Conservation (phyloP, 2,797 vertebrate genomes). For the Myotis vivesi region DNA sequence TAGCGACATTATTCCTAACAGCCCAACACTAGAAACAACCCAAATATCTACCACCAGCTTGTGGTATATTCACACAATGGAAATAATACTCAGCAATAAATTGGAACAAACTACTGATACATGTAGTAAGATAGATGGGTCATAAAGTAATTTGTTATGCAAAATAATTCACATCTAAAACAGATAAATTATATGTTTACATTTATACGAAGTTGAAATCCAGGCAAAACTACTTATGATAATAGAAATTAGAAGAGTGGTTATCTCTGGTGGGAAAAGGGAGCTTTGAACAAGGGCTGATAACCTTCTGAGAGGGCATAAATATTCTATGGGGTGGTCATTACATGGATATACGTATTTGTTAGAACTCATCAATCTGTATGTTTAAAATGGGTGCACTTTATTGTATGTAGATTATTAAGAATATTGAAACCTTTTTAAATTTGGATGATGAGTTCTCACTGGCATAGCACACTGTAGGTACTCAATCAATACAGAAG, state of each 20-base stretch:
- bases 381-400: background rate
- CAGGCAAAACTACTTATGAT: background rate
- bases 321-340: background rate
- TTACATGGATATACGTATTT: background rate
- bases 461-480: background rate
- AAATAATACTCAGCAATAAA: background rate
- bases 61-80: background rate
- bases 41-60: background rate
- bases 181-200: background rate
- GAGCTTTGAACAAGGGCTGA: background rate
- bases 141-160: background rate
- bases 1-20: background rate
- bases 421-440: background rate
- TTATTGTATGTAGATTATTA: background rate
- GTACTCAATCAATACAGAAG: background rate
- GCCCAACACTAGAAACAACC: background rate
- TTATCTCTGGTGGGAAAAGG: background rate
- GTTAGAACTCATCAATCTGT: background rate
- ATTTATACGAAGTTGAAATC: slow-evolving; percentile 25
- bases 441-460: background rate
- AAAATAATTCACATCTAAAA: background rate
- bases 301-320: background rate
- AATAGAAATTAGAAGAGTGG: background rate
- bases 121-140: background rate
- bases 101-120: background rate